These are phyloP conservation scores for Oncopeltus fasciatus DNA, from an alignment of 1,140 invertebrate genomes.

Conservation along the genomic window DNA sequence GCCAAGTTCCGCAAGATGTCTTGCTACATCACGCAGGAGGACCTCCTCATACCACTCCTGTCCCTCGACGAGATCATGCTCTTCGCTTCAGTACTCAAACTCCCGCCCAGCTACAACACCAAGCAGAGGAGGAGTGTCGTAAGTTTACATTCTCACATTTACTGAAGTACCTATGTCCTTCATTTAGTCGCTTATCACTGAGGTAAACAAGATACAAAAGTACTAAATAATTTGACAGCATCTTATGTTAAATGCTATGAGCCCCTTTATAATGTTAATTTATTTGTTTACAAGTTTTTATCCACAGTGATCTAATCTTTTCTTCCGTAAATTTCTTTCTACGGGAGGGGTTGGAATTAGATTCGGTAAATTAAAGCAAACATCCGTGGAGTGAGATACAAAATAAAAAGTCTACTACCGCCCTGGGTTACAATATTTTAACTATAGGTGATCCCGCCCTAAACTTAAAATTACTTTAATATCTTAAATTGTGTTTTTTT, in stretches of 20 bases:
- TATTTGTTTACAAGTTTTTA: too few relatives aligned
- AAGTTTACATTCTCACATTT: too few relatives aligned
- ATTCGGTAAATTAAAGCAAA: too few relatives aligned
- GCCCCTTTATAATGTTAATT: background rate
- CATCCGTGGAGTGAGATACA: too few relatives aligned
- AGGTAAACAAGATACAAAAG: background rate
- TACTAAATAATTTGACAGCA: background rate
- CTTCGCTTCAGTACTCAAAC: constrained; percentile 43
- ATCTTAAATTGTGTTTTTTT: too few relatives aligned
- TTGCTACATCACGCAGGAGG: constrained; percentile 49
- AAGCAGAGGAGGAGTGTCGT: constrained; percentile 35
- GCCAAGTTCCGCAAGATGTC: constrained; percentile 41
- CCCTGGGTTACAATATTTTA: too few relatives aligned
- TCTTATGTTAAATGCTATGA: background rate
- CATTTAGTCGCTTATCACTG: background rate
- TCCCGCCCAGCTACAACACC: constrained; percentile 30
- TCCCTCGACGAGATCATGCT: constrained; percentile 42
- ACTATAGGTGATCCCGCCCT: too few relatives aligned
- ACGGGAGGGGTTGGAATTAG: too few relatives aligned
- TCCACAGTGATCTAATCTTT: too few relatives aligned
- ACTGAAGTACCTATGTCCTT: background rate
- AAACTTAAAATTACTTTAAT: too few relatives aligned
- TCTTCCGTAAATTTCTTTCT: too few relatives aligned
- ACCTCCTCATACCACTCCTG: constrained; percentile 41
- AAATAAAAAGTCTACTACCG: too few relatives aligned